phyloP scores from a whole-genome alignment of 2,113 vertebrate species.

The Cyprinus carpio region DNA sequence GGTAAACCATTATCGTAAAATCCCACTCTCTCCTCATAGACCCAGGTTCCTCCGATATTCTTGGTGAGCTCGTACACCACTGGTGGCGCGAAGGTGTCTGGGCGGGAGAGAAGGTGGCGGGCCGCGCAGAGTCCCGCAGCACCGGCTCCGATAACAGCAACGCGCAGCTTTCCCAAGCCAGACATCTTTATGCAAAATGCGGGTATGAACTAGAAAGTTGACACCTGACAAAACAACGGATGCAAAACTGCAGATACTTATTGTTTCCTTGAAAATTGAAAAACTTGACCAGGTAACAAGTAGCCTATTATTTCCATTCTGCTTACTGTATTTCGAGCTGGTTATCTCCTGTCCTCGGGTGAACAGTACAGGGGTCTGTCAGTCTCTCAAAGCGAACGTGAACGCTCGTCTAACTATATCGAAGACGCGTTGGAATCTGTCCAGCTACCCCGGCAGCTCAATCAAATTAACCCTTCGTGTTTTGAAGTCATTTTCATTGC shows the following conservation, averaged over 20 bases:
- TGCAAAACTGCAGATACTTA: not conserved
- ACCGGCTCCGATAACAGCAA: constrained; percentile 77
- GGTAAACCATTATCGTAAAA: constrained; percentile 54
- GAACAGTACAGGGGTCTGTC: not conserved
- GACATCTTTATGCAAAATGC: constrained; percentile 34
- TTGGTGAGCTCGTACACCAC: constrained; percentile 74
- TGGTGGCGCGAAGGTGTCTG: constrained; percentile 67
- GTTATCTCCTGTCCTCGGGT: not conserved
- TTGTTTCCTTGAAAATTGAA: constrained; percentile 5
- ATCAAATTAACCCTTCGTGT: constrained; percentile 17
- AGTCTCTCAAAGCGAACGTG: not conserved
- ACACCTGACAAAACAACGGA: constrained; percentile 4
- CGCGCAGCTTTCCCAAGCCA: constrained; percentile 56
- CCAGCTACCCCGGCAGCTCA: not conserved
- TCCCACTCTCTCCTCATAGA: constrained; percentile 71
- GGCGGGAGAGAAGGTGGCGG: constrained; percentile 71
- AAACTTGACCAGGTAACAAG: not conserved
- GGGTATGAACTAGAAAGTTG: not conserved
- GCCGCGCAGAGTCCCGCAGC: constrained; percentile 78
- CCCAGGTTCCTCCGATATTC: constrained; percentile 79
- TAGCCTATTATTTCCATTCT: not conserved
- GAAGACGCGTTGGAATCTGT: not conserved
- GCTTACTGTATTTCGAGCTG: not conserved
- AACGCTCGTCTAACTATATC: not conserved
- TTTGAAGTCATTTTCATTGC: not conserved